These are phyloP conservation scores for Clepsis dumicolana DNA, from an alignment of 2,888 invertebrate genomes.

Conservation along the genomic window DNA sequence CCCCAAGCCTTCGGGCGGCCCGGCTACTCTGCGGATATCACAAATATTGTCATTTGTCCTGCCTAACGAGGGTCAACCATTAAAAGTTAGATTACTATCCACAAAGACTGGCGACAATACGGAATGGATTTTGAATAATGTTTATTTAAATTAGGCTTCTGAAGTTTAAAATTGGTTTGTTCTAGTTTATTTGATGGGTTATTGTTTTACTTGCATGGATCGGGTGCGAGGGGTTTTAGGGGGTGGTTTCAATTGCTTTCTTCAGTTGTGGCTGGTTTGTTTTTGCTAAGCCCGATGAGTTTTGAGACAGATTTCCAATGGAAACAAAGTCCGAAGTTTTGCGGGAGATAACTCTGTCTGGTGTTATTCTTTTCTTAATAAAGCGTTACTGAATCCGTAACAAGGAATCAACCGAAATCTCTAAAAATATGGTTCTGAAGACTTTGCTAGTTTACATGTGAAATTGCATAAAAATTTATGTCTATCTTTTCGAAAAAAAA, in stretches of 20 bases:
- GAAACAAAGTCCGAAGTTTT: too few species aligned
- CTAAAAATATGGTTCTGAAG: too few species aligned
- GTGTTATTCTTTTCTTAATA: too few species aligned
- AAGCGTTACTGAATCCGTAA: too few species aligned
- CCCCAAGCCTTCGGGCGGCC: background rate
- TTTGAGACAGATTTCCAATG: too few species aligned
- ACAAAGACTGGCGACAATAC: slow-evolving; percentile 35
- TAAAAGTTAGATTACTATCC: slow-evolving; percentile 40
- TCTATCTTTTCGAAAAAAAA: too few species aligned
- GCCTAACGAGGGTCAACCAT: slow-evolving; percentile 40
- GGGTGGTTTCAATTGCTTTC: background rate
- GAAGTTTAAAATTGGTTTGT: slow-evolving; percentile 40
- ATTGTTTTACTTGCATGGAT: slow-evolving; percentile 31
- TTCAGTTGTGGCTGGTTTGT: too few species aligned
- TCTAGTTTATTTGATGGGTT: slow-evolving; percentile 34
- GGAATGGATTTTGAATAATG: slow-evolving; percentile 43
- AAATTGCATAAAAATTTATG: too few species aligned
- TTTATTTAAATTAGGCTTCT: slow-evolving; percentile 40
- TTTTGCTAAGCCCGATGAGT: too few species aligned
- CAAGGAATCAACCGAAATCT: too few species aligned
- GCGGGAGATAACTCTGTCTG: too few species aligned
- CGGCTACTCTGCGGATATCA: slow-evolving; percentile 24
- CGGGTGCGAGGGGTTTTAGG: background rate
- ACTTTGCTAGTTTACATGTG: too few species aligned
- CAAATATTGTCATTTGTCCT: slow-evolving; percentile 30